Percentiles rank a stretch among this genome's conserved stretches.
These are phyloP conservation scores for Acanthochromis polyacanthus DNA, from an alignment of 2,113 vertebrate genomes.

Conservation along the genomic window DNA sequence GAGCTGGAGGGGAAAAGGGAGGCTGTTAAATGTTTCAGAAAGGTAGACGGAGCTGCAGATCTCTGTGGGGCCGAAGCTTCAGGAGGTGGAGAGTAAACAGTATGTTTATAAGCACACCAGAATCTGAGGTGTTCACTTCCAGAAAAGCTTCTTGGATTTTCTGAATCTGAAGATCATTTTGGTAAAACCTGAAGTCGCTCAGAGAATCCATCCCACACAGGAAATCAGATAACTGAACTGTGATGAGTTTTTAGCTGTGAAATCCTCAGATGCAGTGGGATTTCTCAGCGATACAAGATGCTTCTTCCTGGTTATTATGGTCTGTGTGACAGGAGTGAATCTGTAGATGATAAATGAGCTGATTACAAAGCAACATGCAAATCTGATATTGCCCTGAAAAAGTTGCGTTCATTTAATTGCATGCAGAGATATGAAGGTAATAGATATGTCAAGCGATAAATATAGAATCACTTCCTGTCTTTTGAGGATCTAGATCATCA, in stretches of 20 bases:
- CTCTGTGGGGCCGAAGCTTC: background rate
- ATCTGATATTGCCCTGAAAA: background rate
- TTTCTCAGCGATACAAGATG: background rate
- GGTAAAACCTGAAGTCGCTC: background rate
- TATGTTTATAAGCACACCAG: too few species aligned
- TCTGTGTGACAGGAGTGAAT: background rate
- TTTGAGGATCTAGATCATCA: background rate
- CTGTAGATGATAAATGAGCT: background rate
- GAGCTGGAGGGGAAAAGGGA: background rate
- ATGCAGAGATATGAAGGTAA: background rate
- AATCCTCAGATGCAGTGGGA: background rate
- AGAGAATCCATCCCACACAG: background rate
- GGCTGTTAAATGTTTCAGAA: conserved; percentile 36
- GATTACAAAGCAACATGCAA: background rate
- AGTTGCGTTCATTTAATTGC: background rate
- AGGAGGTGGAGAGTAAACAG: background rate
- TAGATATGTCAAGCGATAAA: background rate
- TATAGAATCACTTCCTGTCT: background rate
- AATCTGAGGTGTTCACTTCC: too few species aligned
- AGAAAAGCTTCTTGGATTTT: too few species aligned
- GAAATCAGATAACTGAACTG: background rate
- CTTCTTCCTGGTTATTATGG: background rate
- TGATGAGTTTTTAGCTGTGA: background rate
- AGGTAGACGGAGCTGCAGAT: conserved; percentile 19
- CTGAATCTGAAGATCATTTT: background rate